A percentile compares a stretch with the other conserved stretches of the same genome.
These are phyloP conservation scores for Drosophila pruinosa DNA, from an alignment of 1,140 invertebrate genomes.

Conservation along the genomic window DNA sequence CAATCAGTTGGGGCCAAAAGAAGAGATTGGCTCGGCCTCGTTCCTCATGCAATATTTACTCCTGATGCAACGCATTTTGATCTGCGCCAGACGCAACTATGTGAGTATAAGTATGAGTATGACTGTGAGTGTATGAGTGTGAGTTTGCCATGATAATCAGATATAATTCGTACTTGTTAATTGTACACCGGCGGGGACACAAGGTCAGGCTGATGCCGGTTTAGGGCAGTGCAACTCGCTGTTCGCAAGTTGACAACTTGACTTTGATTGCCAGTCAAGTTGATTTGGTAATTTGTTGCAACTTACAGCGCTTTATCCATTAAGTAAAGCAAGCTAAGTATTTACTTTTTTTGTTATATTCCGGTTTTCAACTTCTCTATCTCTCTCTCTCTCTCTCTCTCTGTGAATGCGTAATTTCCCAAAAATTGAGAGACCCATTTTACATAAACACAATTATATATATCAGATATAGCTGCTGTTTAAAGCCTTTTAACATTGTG, in stretches of 20 bases:
- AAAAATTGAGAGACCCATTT: constrained; percentile 9
- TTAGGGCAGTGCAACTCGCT: constrained; percentile 28
- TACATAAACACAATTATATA: background rate
- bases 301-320: constrained; percentile 6
- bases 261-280: constrained; percentile 49
- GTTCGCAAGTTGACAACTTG: constrained; percentile 16
- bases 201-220: constrained; percentile 19
- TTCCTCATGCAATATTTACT: constrained; percentile 85
- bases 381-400: no score
- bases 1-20: constrained; percentile 12
- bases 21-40: constrained; percentile 65
- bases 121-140: no score
- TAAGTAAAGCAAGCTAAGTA: constrained; percentile 11
- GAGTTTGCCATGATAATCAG: constrained; percentile 74
- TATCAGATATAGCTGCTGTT: background rate
- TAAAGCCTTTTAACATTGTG: background rate
- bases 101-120: no score
- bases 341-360: background rate
- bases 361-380: background rate
- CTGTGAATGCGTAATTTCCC: background rate
- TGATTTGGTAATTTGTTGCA: constrained; percentile 48
- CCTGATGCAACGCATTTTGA: constrained; percentile 86
- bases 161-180: constrained; percentile 18
- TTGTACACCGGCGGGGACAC: no score
- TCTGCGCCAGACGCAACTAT: constrained; percentile 85